These are phyloP conservation scores for Chaetophractus vellerosus DNA, from an alignment of 2,797 vertebrate genomes.

Conservation along the genomic window DNA sequence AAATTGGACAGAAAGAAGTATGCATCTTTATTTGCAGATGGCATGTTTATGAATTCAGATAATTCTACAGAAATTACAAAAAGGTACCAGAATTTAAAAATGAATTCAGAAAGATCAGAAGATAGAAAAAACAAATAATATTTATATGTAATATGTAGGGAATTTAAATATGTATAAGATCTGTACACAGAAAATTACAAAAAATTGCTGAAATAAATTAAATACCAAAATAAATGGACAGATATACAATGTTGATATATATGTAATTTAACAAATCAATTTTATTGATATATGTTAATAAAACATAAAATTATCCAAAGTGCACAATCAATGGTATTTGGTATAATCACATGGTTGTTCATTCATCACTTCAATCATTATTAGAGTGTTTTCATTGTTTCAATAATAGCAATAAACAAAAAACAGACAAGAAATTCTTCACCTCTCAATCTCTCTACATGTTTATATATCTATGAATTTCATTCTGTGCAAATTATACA, in stretches of 20 bases:
- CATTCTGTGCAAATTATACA: neutral
- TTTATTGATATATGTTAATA: no score
- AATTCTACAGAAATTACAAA: neutral
- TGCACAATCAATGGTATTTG: no score
- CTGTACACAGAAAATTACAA: neutral
- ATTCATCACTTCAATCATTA: no score
- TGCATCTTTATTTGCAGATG: neutral
- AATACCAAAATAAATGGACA: neutral
- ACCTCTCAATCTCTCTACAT: no score
- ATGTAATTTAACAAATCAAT: no score
- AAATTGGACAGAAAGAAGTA: neutral
- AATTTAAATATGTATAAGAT: slow-evolving; percentile 7
- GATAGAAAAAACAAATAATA: neutral
- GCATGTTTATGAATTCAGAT: neutral
- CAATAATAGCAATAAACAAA: no score
- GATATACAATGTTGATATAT: no score
- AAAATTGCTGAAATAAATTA: slow-evolving; percentile 39
- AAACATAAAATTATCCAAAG: no score
- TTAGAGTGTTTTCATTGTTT: no score
- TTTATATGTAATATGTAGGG: neutral
- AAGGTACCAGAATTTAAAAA: neutral
- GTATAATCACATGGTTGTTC: no score
- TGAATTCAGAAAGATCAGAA: neutral
- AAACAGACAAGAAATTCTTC: no score
- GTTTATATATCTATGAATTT: neutral